Percentiles rank a stretch among this genome's conserved stretches.
Conservation (phyloP, 2,888 invertebrate genomes). For the Apodemia mormo region DNA sequence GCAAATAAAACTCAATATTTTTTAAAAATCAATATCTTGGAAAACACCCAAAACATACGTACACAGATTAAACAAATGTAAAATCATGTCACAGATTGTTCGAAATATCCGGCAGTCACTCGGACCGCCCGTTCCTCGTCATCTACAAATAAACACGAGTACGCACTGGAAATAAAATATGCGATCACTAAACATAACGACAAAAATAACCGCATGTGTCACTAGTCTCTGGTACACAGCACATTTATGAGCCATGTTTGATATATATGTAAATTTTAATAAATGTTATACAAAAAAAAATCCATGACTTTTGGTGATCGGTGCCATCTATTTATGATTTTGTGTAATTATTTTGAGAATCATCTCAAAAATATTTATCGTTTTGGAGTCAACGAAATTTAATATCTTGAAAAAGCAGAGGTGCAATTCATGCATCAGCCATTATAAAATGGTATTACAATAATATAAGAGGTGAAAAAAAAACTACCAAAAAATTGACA, state of each 20-base stretch:
- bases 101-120: constrained; percentile 45
- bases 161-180: constrained; percentile 77
- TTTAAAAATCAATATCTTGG: neutral
- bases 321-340: too few relatives aligned
- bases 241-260: neutral
- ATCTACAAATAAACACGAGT: constrained; percentile 73
- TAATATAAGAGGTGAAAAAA: too few relatives aligned
- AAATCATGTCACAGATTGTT: constrained; percentile 50
- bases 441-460: too few relatives aligned
- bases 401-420: too few relatives aligned
- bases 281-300: too few relatives aligned
- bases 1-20: neutral
- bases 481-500: too few relatives aligned
- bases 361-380: too few relatives aligned
- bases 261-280: neutral
- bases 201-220: constrained; percentile 68
- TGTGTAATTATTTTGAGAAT: too few relatives aligned
- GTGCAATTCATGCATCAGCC: too few relatives aligned
- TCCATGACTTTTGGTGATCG: too few relatives aligned
- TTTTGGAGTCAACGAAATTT: too few relatives aligned
- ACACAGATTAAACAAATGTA: constrained; percentile 50
- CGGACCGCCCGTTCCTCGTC: constrained; percentile 41
- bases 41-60: constrained; percentile 17
- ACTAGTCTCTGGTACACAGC: constrained; percentile 36
- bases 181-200: constrained; percentile 68